A percentile compares a stretch with the other conserved stretches of the same genome.
These are phyloP conservation scores for Tetramorium simillimum DNA, from an alignment of 1,140 invertebrate species.

Conservation along the genomic window DNA sequence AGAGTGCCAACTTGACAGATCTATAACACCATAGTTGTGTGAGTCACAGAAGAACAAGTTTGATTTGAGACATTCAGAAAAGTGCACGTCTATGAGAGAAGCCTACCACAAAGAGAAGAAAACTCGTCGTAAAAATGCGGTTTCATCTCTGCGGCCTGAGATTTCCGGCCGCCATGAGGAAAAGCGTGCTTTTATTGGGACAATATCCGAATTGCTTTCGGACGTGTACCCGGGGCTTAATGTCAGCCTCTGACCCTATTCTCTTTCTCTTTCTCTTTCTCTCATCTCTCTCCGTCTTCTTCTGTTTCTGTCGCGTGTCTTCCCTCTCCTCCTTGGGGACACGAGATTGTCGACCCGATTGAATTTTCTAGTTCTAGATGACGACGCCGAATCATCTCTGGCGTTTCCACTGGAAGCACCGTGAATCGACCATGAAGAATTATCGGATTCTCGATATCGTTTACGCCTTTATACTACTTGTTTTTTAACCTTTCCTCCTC, in stretches of 20 bases:
- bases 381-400: conserved; percentile 58
- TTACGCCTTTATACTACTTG: background rate
- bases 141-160: conserved; percentile 46
- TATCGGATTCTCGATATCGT: conserved; percentile 24
- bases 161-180: conserved; percentile 10
- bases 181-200: conserved; percentile 70
- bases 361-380: conserved; percentile 67
- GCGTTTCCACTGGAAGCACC: conserved; percentile 3
- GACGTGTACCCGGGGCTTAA: conserved; percentile 74
- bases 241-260: conserved; percentile 53
- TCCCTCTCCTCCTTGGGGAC: conserved; percentile 12
- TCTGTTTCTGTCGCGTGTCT: conserved; percentile 9
- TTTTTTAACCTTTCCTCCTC: conserved; percentile 17
- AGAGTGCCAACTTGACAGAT: too few relatives aligned
- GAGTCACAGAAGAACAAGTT: background rate
- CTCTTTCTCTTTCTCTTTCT: background rate
- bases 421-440: conserved; percentile 27
- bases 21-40: background rate
- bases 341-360: conserved; percentile 63
- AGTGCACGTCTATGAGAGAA: background rate
- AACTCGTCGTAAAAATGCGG: conserved; percentile 50
- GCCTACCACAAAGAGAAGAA: background rate
- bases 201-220: conserved; percentile 76
- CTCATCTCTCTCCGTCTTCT: conserved; percentile 19
- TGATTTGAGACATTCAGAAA: background rate